phyloP scores from a whole-genome alignment of 2,888 invertebrate genomes.

The Epinotia bilunana region DNA sequence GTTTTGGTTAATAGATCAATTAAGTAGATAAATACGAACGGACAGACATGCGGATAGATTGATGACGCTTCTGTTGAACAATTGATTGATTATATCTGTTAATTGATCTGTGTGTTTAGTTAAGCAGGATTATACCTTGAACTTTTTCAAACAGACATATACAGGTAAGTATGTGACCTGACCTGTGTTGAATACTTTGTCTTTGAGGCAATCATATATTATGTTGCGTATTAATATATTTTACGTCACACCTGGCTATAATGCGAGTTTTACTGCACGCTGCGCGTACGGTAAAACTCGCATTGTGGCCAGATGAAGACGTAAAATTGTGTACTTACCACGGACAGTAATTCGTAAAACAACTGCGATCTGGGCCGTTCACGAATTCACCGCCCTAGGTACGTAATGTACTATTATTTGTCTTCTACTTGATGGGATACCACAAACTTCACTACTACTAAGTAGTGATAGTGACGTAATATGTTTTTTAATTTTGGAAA shows the following conservation, averaged over 20 bases:
- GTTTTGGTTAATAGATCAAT: conserved; percentile 37
- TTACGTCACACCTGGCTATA: too few relatives aligned
- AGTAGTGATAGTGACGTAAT: too few relatives aligned
- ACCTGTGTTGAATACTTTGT: background rate
- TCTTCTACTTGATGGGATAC: background rate
- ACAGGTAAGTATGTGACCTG: conserved; percentile 10
- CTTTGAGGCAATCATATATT: background rate
- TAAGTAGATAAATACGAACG: conserved; percentile 29
- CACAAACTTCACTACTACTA: too few relatives aligned
- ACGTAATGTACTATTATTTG: too few relatives aligned
- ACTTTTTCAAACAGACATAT: background rate
- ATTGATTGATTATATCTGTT: conserved; percentile 42
- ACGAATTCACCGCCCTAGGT: too few relatives aligned
- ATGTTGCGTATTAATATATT: background rate
- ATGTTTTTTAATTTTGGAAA: too few relatives aligned
- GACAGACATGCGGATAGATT: conserved; percentile 29
- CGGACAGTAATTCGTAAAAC: too few relatives aligned
- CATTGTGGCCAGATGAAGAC: too few relatives aligned
- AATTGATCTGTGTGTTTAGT: conserved; percentile 37
- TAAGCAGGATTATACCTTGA: conserved; percentile 27
- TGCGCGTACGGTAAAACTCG: too few relatives aligned
- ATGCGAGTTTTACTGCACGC: too few relatives aligned
- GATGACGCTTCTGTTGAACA: conserved; percentile 39
- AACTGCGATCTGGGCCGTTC: too few relatives aligned
- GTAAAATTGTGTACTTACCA: too few relatives aligned